Percentiles rank a stretch among this genome's conserved stretches.
phyloP scores from a whole-genome alignment of 2,888 invertebrate genomes.

The Hecatera dysodea region DNA sequence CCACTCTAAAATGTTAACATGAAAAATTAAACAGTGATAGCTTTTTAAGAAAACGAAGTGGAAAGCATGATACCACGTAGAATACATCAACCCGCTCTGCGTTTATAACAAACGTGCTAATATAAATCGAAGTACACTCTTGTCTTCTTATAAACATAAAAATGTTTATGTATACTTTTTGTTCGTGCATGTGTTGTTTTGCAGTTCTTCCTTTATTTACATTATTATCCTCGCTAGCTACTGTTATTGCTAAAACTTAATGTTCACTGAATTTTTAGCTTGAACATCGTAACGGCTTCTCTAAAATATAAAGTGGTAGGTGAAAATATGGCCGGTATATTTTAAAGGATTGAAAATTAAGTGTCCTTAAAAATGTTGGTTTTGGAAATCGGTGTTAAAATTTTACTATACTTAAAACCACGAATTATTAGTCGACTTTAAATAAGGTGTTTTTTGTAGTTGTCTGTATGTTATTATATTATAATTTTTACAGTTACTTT shows the following conservation, averaged over 20 bases:
- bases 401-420: too few species aligned
- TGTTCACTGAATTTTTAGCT: too few species aligned
- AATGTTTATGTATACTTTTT: slow-evolving; percentile 25
- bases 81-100: background rate
- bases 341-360: slow-evolving; percentile 6
- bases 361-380: background rate
- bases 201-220: slow-evolving; percentile 12
- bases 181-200: slow-evolving; percentile 21
- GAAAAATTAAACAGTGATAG: background rate
- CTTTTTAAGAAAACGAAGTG: background rate
- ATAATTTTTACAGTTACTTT: too few species aligned
- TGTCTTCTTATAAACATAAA: background rate
- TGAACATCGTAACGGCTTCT: slow-evolving; percentile 15
- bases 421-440: too few species aligned
- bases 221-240: slow-evolving; percentile 16
- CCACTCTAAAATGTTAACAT: background rate
- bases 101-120: slow-evolving; percentile 22
- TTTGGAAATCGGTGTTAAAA: background rate
- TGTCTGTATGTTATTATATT: too few species aligned
- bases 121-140: slow-evolving; percentile 18
- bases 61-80: background rate
- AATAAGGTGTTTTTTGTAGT: too few species aligned
- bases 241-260: slow-evolving; percentile 23
- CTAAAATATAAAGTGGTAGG: background rate
- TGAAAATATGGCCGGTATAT: slow-evolving; percentile 6